These are phyloP conservation scores for Lagorchestes hirsutus DNA, from an alignment of 2,797 vertebrate species.

Conservation along the genomic window DNA sequence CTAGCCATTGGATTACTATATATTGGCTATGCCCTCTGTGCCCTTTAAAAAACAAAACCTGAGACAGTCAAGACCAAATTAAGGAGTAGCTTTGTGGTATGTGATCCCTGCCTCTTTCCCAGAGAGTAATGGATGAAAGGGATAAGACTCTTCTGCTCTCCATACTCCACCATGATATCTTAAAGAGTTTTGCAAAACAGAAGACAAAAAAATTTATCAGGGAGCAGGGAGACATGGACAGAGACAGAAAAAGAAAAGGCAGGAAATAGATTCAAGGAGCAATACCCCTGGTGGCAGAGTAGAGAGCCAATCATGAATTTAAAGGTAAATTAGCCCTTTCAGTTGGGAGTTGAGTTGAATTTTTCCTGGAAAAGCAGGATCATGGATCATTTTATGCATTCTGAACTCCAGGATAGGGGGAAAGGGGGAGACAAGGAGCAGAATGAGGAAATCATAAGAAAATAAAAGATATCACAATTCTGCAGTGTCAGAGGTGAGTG, in stretches of 20 bases:
- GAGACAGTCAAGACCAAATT: too few relatives aligned
- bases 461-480: neutral
- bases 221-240: too few relatives aligned
- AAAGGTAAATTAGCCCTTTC: too few relatives aligned
- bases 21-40: too few relatives aligned
- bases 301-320: neutral
- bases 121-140: too few relatives aligned
- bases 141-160: too few relatives aligned
- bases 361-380: neutral
- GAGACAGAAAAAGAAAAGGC: neutral
- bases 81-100: too few relatives aligned
- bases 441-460: neutral
- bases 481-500: neutral
- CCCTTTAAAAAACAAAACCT: too few relatives aligned
- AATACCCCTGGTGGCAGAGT: neutral
- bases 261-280: neutral
- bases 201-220: neutral
- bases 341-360: neutral
- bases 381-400: neutral
- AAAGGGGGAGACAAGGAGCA: neutral
- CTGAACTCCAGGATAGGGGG: neutral
- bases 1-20: too few relatives aligned
- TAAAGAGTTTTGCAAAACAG: neutral
- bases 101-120: too few relatives aligned
- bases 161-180: neutral